Evolutionary conservation across 2,113 vertebrate species (phyloP).

Genomic region (Cheirogaleus medius): DNA sequence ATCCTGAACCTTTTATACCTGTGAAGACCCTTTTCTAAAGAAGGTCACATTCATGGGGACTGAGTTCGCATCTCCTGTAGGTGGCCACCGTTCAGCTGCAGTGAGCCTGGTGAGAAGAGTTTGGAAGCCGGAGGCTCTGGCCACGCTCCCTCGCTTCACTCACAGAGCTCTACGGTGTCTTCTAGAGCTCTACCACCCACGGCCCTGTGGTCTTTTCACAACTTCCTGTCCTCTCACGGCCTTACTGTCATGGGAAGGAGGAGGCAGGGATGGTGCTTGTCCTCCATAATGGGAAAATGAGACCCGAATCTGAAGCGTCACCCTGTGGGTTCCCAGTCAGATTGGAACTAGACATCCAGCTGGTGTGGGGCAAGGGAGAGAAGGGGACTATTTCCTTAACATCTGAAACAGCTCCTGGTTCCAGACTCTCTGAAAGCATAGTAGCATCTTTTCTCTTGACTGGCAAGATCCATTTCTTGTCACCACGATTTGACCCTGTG

Average conservation of each 20-base stretch:
- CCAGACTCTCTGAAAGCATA: neutral
- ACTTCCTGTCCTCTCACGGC: neutral
- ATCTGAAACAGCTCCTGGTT: neutral
- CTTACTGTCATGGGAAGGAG: neutral
- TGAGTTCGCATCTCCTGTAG: neutral
- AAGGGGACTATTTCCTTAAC: neutral
- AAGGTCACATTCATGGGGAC: neutral
- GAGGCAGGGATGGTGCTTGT: neutral
- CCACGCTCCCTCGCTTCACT: neutral
- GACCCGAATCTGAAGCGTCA: neutral
- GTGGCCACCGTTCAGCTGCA: neutral
- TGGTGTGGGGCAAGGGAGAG: neutral
- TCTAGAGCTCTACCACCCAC: neutral
- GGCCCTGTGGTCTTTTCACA: neutral
- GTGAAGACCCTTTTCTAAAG: neutral
- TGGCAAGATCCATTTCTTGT: neutral
- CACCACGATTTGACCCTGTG: neutral
- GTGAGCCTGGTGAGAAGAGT: neutral
- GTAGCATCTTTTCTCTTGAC: neutral
- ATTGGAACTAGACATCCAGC: neutral
- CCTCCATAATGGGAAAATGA: neutral
- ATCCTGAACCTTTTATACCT: neutral
- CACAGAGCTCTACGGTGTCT: neutral
- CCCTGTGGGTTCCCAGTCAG: neutral
- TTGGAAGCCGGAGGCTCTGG: neutral